phyloP scores from a whole-genome alignment of 2,113 vertebrate genomes.

The Alces alces region DNA sequence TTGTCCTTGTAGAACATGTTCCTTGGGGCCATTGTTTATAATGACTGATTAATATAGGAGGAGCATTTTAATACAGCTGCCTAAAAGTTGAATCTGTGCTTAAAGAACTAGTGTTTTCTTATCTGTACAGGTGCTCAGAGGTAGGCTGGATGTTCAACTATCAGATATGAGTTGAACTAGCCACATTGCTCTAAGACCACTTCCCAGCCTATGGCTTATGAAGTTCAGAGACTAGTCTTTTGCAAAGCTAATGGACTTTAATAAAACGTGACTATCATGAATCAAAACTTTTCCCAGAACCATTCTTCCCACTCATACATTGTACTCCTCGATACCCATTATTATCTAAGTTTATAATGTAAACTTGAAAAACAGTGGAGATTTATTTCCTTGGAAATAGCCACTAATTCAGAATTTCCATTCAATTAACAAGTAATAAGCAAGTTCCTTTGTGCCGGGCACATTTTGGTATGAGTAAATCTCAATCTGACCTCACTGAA shows the following conservation, averaged over 20 bases:
- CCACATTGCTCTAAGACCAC: neutral
- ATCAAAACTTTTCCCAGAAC: neutral
- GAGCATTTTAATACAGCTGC: neutral
- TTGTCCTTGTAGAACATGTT: neutral
- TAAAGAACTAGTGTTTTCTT: neutral
- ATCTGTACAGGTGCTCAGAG: neutral
- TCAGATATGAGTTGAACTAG: neutral
- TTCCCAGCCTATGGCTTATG: neutral
- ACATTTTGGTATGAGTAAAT: slow-evolving; percentile 1
- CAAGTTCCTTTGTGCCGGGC: neutral
- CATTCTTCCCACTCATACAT: neutral
- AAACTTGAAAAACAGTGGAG: slow-evolving; percentile 11
- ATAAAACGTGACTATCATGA: neutral
- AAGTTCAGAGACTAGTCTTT: neutral
- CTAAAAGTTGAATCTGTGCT: neutral
- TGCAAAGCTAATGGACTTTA: neutral
- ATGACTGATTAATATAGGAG: neutral
- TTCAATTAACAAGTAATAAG: neutral
- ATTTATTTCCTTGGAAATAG: slow-evolving; percentile 28
- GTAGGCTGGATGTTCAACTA: neutral
- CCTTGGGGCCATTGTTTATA: neutral
- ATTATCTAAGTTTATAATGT: neutral
- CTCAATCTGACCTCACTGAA: neutral
- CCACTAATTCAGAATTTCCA: neutral
- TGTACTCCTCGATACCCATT: neutral